These are phyloP conservation scores for Okamejei kenojei DNA, from an alignment of 2,797 vertebrate genomes.

Conservation along the genomic window DNA sequence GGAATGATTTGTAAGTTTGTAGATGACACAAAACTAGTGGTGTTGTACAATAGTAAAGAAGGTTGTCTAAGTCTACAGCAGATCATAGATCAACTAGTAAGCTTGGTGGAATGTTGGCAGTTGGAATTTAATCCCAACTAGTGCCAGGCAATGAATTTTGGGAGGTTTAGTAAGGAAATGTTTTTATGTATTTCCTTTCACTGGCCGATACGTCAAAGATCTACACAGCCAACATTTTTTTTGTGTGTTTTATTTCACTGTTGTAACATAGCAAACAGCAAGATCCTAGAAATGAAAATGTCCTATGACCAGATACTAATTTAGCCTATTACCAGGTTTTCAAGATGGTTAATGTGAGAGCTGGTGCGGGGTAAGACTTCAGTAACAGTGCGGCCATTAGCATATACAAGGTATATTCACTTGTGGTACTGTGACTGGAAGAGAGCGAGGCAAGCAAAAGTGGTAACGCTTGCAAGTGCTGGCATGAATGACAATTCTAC, in stretches of 20 bases:
- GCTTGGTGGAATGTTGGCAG: too few relatives aligned
- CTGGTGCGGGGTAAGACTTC: neutral
- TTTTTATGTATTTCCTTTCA: too few relatives aligned
- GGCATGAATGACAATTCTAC: neutral
- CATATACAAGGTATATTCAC: neutral
- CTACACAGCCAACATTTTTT: neutral
- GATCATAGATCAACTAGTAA: too few relatives aligned
- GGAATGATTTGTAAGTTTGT: too few relatives aligned
- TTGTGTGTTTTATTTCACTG: neutral
- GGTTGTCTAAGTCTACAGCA: too few relatives aligned
- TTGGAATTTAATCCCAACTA: too few relatives aligned
- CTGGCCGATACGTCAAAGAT: neutral
- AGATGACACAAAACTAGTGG: too few relatives aligned
- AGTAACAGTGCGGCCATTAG: neutral
- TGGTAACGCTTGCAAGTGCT: neutral
- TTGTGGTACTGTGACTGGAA: neutral
- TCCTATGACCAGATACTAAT: neutral
- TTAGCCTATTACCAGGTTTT: neutral
- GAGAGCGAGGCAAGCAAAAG: neutral
- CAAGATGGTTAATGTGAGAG: neutral
- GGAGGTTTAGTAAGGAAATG: too few relatives aligned
- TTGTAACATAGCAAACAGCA: neutral
- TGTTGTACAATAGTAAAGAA: too few relatives aligned
- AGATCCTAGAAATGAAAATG: neutral
- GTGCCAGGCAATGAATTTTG: too few relatives aligned